Base-by-base conservation (phyloP, 2,888 invertebrate genomes). In the Drosophila histrio region DNA sequence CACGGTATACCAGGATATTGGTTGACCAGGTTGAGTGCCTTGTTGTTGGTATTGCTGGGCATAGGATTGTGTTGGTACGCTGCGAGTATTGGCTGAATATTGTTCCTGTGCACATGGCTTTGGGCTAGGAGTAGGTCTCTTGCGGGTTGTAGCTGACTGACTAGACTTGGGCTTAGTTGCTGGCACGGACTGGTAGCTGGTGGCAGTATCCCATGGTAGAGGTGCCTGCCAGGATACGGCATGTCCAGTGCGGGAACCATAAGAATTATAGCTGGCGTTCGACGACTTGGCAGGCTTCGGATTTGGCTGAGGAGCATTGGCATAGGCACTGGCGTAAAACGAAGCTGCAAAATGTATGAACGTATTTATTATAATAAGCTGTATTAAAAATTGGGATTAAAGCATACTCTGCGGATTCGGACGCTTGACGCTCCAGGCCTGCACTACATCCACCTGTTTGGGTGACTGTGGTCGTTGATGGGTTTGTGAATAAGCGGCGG, bases 171-270 rank as follows among this genome's bases (percentile, higher is more conserved):
- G 39, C 13, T 44, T n/a, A 11, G 41, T 13, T 17, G 44, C 15
- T 44, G 34, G 24, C 4, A 5, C 41, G 8, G 54, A 24, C 13
- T 13, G 34, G 15, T 62, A 34, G 22, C 2, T 38, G 0, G 57
- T n/a, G 2, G 28, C 39, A 2, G 11, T n/a, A 21, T 83, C 84
- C 87, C 84, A 81, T 4, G 87, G 80, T 9, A 81, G 39, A 6
- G 77, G 58, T 8, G 66, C 57, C 11, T 63, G 60, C 61, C 64
- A 63, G 11, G 86, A 76, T 2, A 76, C 59, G 2, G 63, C 30
- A 15, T 52, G 32, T 4, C 21, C 54, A 13, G 11, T 2, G 2
- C 8, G 17, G 15, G 44, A n/a, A 19, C 2, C 24, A 19, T 60
- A 24, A 24, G 46, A 22, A 7, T 22, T 39, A 32, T 50, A 50